Conservation (phyloP, 2,797 vertebrate genomes). For the Astyanax mexicanus region DNA sequence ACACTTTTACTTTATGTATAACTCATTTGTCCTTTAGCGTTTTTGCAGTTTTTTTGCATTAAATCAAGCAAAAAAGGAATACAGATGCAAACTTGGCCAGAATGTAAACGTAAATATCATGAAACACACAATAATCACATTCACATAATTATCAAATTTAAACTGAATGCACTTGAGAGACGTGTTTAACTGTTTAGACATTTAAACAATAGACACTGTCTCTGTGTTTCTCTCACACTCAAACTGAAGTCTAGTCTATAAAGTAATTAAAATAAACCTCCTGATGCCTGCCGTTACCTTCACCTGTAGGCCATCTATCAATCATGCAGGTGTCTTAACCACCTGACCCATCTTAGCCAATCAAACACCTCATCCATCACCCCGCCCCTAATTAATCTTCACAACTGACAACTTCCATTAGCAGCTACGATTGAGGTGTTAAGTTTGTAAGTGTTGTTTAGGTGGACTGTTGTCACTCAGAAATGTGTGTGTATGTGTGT, state of each 20-base stretch:
- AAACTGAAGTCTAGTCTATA: slow-evolving; percentile 13
- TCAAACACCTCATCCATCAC: slow-evolving; percentile 67
- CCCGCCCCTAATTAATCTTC: slow-evolving; percentile 68
- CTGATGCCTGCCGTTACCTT: slow-evolving; percentile 31
- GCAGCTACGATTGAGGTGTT: slow-evolving; percentile 31
- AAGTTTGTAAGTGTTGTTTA: slow-evolving; percentile 12
- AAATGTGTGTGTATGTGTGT: slow-evolving; percentile 30
- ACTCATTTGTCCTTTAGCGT: too few species aligned
- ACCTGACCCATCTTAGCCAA: slow-evolving; percentile 69
- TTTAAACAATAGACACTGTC: too few species aligned
- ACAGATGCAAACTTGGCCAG: too few species aligned
- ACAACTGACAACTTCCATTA: slow-evolving; percentile 66
- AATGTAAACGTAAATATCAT: too few species aligned
- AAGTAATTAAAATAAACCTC: slow-evolving; percentile 34
- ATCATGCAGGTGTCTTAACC: slow-evolving; percentile 55
- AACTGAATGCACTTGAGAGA: too few species aligned
- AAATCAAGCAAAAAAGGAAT: too few species aligned
- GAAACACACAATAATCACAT: too few species aligned
- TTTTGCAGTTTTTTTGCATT: too few species aligned
- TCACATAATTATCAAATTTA: too few species aligned
- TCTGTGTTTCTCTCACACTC: too few species aligned
- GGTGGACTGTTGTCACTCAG: not conserved
- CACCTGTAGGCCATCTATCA: slow-evolving; percentile 55
- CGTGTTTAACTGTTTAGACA: too few species aligned
- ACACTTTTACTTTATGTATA: too few species aligned